phyloP scores from a whole-genome alignment of 30 jellyfish, hydroid and myxozoan species.

The Euphysa ruthae region DNA sequence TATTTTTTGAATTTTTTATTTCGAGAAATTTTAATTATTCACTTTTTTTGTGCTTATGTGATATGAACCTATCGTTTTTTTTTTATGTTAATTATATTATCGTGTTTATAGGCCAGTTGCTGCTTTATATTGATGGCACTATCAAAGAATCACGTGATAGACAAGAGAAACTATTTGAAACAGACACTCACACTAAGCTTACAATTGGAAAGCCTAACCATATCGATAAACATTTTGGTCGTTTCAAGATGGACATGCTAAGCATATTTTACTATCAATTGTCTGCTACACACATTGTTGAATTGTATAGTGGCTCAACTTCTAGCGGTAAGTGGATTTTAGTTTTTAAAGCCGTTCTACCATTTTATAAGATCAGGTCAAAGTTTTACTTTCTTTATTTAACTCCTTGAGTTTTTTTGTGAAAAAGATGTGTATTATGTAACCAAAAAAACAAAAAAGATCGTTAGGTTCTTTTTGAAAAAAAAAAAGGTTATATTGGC shows the following conservation, averaged over 20 bases:
- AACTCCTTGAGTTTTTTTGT: no score
- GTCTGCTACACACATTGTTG: conserved; percentile 2
- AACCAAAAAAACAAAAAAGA: no score
- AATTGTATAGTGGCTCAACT: no score
- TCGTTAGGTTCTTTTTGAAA: no score
- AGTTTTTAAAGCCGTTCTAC: no score
- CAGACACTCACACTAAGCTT: conserved; percentile 57
- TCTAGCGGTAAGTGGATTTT: no score
- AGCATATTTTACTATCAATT: conserved; percentile 50
- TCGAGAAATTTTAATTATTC: not conserved
- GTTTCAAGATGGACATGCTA: conserved; percentile 66
- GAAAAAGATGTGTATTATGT: no score
- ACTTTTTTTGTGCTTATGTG: not conserved
- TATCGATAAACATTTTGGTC: conserved; percentile 65
- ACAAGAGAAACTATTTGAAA: conserved; percentile 34
- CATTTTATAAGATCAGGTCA: no score
- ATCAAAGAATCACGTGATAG: conserved; percentile 20
- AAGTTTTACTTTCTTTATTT: no score
- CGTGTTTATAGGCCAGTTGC: conserved; percentile 13
- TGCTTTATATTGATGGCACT: conserved; percentile 40
- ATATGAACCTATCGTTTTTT: not conserved
- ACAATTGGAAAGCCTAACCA: conserved; percentile 91
- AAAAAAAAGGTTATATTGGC: no score
- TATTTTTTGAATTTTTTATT: not conserved
- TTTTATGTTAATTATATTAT: no score